Evolutionary conservation across 1,140 invertebrate species (phyloP).

Genomic region (Cepaea nemoralis): DNA sequence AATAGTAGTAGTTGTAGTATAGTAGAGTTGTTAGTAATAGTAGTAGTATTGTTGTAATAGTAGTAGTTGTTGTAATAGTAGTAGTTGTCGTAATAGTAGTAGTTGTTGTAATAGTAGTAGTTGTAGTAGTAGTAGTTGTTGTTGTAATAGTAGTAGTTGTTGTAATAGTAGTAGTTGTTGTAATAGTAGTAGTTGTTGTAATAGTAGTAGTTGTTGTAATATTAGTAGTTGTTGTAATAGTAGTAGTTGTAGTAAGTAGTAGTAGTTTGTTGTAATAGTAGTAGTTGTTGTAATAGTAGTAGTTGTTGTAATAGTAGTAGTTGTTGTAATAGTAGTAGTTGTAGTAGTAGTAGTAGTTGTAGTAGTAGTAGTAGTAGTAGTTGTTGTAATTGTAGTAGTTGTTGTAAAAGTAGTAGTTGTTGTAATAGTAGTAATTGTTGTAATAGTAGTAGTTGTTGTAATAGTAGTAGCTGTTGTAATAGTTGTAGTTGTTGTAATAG

Average conservation of each 20-base stretch:
- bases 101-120: slow-evolving; percentile 4
- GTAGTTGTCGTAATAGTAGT: no score
- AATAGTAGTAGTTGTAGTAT: slow-evolving; percentile 12
- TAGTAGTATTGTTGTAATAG: no score
- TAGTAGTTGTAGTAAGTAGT: not conserved
- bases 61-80: no score
- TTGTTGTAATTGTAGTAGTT: not conserved
- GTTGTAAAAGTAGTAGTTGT: not conserved
- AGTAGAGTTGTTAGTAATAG: no score
- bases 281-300: not conserved
- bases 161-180: not conserved
- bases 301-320: not conserved
- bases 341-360: not conserved
- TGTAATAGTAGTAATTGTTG: slow-evolving; percentile 30
- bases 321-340: not conserved
- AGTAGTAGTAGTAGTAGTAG: not conserved
- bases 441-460: not conserved
- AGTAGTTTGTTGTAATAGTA: no score
- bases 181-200: not conserved
- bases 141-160: not conserved
- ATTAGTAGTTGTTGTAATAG: not conserved
- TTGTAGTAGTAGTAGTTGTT: not conserved
- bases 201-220: slow-evolving; percentile 6
- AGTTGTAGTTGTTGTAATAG: slow-evolving; percentile 6
- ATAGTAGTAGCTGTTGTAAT: not conserved